Evolutionary conservation across 2,797 vertebrate genomes (phyloP).

Genomic region (Halcyon badia): DNA sequence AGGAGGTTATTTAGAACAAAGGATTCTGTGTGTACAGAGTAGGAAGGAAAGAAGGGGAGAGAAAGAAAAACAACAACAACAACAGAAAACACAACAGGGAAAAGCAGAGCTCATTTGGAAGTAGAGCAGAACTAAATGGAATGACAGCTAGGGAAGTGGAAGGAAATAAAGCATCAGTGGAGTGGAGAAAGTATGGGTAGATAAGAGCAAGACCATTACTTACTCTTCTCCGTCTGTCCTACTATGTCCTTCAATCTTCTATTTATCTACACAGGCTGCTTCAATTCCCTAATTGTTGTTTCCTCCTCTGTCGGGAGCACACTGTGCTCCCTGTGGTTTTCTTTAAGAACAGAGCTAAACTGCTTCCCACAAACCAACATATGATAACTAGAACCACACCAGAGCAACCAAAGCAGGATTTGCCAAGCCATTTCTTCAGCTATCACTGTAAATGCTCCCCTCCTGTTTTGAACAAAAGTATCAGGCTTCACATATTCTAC

Average conservation of each 20-base stretch:
- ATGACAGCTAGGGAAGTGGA: background rate
- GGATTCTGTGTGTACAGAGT: background rate
- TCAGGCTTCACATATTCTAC: background rate
- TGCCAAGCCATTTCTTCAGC: background rate
- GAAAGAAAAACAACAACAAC: background rate
- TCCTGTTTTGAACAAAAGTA: background rate
- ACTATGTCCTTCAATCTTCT: background rate
- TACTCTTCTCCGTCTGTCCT: background rate
- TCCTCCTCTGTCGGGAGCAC: background rate
- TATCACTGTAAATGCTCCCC: background rate
- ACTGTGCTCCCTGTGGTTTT: background rate
- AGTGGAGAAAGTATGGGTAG: background rate
- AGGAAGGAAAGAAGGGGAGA: background rate
- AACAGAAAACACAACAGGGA: too few species aligned
- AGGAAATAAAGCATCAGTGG: background rate
- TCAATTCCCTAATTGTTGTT: background rate
- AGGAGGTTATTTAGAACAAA: background rate
- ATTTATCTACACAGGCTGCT: background rate
- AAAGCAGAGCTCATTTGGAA: background rate
- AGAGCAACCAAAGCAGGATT: slow-evolving; percentile 17
- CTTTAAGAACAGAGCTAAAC: background rate
- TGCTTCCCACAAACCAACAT: slow-evolving; percentile 40
- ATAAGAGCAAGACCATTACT: background rate
- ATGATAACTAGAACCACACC: slow-evolving; percentile 28
- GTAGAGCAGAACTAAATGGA: background rate